Evolutionary conservation across 2,797 vertebrate species (phyloP), one percentile per base, ranked within the genome.

Genomic region (Gephyroberyx darwinii): DNA sequence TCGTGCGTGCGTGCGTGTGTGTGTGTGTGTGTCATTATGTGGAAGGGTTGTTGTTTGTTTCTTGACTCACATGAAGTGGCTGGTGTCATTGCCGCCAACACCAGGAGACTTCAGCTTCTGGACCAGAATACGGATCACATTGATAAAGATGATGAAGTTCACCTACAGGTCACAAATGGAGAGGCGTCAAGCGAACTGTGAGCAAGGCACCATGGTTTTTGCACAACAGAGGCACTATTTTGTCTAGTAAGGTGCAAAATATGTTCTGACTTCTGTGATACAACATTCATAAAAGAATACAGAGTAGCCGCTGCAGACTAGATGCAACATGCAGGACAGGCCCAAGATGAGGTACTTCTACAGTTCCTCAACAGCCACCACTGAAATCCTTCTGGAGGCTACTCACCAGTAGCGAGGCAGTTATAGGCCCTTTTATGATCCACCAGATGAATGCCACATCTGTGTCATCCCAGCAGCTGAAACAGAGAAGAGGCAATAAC

Each of bases 141-240:
- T 96, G 79, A 96, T 90, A 88, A 96, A 96, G 91, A 96, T 96
- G 73, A 96, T 84, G 75, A 95, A 95, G 88, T 96, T 96, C 65
- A 94, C 94, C 96, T 96, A 1, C 41, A 30, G 3, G 5, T 72
- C 45, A 63, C 2, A 78, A 39, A 35, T 50, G 19, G 6, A 58
- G 35, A 53, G 8, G 26, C 13, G 9, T 45, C 16, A n/a, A n/a
- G 33, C n/a, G 0, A 37, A 51, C 55, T 33, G 62, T 33, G 12
- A 60, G 13, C n/a, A 8, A 67, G 6, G 54, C 30, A n/a, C 54
- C 17, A 12, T 57, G 31, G 37, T 12, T 2, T 39, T 12, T 39
- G 37, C 10, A 10, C 5, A 6, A 37, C 35, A 37, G 35, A 37
- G 5, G 35, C 5, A 37, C 6, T 9, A 8, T 41, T 41, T 41